Conservation (phyloP, 2,888 invertebrate genomes). For the Lithosia quadra region DNA sequence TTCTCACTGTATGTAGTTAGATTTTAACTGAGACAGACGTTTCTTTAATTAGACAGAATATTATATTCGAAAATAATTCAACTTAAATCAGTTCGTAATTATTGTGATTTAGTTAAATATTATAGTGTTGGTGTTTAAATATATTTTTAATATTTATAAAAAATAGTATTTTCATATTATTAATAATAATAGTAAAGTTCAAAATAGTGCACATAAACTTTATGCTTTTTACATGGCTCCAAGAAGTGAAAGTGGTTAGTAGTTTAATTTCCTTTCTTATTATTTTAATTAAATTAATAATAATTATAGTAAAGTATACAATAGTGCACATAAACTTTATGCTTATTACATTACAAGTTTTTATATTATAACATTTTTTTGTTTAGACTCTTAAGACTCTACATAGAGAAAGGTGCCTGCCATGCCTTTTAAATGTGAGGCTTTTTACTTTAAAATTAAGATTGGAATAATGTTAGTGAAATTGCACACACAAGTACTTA, state of each 20-base stretch:
- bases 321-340: too few species aligned
- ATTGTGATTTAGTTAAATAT: not conserved
- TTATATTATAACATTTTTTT: too few species aligned
- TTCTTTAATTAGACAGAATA: conserved; percentile 21
- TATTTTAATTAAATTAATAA: not conserved
- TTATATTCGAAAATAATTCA: not conserved
- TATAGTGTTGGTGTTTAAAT: not conserved
- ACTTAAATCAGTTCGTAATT: not conserved
- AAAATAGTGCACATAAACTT: conserved; percentile 10
- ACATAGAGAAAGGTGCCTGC: too few species aligned
- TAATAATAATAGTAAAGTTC: not conserved
- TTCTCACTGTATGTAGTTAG: conserved; percentile 24
- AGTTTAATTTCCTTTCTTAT: conserved; percentile 10
- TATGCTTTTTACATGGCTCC: conserved; percentile 18
- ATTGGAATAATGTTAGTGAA: too few species aligned
- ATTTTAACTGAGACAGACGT: conserved; percentile 24
- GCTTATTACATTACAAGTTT: too few species aligned
- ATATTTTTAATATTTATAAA: not conserved
- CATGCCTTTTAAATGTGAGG: too few species aligned
- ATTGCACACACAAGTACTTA: too few species aligned
- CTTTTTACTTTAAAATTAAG: too few species aligned
- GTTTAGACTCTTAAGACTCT: too few species aligned
- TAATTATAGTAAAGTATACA: too few species aligned
- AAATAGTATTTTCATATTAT: not conserved
- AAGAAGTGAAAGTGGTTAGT: conserved; percentile 17